A percentile compares a stretch with the other conserved stretches of the same genome.
Evolutionary conservation across 2,888 invertebrate species (phyloP).

Genomic region (Tinea pellionella): DNA sequence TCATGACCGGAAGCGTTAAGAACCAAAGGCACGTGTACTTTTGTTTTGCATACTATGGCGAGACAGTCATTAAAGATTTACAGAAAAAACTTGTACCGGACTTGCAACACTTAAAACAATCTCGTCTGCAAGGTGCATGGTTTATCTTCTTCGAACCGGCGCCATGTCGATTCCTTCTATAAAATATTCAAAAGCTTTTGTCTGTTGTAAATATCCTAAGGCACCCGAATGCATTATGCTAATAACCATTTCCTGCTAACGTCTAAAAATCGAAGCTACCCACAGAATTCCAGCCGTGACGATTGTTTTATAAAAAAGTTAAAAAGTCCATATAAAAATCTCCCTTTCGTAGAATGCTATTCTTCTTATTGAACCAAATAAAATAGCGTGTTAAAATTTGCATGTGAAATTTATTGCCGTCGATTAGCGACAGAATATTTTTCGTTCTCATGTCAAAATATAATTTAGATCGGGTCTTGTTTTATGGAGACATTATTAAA

Average conservation of each 20-base stretch:
- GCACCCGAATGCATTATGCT: constrained; percentile 56
- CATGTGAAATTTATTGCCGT: constrained; percentile 48
- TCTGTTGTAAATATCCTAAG: constrained; percentile 41
- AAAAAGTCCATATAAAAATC: constrained; percentile 24
- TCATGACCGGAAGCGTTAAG: background rate
- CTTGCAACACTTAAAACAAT: background rate
- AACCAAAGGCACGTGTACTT: background rate
- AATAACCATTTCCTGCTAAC: constrained; percentile 54
- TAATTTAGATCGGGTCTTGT: constrained; percentile 46
- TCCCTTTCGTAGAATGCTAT: constrained; percentile 36
- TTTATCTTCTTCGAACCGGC: constrained; percentile 23
- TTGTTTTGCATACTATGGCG: constrained; percentile 6
- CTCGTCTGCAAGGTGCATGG: constrained; percentile 10
- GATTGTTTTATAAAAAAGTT: constrained; percentile 29
- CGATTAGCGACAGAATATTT: constrained; percentile 40
- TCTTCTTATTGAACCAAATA: constrained; percentile 20
- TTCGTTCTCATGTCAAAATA: constrained; percentile 44
- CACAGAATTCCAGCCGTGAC: constrained; percentile 41
- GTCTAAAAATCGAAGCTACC: constrained; percentile 18
- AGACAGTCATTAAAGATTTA: background rate
- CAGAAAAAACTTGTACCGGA: background rate
- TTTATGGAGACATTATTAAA: constrained; percentile 46
- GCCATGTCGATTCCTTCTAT: constrained; percentile 29
- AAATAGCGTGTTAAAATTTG: constrained; percentile 43
- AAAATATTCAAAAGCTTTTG: constrained; percentile 35